Evolutionary conservation across 2,113 vertebrate species (phyloP).

Genomic region (Himantopus leucocephalus): DNA sequence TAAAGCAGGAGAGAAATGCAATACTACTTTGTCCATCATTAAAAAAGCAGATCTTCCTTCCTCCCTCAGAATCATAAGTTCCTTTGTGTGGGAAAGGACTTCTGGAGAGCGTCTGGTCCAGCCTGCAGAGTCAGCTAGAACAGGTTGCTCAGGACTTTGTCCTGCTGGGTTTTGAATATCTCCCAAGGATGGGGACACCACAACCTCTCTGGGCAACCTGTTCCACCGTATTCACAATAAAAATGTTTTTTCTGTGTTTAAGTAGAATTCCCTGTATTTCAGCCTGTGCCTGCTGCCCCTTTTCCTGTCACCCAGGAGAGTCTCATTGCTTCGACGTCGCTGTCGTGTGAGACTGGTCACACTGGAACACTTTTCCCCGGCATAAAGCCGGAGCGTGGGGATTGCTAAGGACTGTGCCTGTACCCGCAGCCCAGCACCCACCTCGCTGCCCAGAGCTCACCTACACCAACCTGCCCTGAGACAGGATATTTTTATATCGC

Average conservation of each 20-base stretch:
- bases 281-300: background rate
- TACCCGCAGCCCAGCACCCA: background rate
- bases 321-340: background rate
- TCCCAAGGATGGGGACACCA: no score
- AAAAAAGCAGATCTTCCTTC: no score
- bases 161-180: background rate
- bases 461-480: background rate
- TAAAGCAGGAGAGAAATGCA: no score
- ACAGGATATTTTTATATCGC: background rate
- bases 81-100: no score
- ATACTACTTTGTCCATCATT: background rate
- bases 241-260: background rate
- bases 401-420: background rate
- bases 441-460: background rate
- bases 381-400: background rate
- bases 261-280: background rate
- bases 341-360: background rate
- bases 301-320: background rate
- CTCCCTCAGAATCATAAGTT: rapidly evolving
- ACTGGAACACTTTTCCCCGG: background rate
- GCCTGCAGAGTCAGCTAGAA: background rate
- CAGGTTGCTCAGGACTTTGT: background rate
- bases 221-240: background rate
- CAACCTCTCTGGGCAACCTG: background rate
- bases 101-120: rapidly evolving